Base-by-base conservation (phyloP, 1,140 invertebrate genomes). In the Aradophagus sp. region DNA sequence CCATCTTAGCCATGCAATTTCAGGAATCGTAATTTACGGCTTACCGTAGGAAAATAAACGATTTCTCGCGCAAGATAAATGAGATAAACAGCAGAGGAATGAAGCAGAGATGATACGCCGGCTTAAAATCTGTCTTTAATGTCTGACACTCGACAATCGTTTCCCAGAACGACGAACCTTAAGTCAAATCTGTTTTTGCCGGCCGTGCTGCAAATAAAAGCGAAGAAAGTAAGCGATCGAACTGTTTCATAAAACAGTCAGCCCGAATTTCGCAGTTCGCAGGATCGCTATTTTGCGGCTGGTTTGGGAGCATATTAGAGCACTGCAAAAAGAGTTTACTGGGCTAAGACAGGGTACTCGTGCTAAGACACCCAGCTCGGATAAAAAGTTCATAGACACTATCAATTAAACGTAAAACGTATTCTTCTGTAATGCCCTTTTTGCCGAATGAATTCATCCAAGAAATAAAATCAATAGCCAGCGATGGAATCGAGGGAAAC, bases 11-110 rank as follows among this genome's bases (percentile, higher is more conserved):
- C 16, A 16, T 15, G 14, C 52, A 53, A 58, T 53, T 59, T 65
- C 26, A 34, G 15, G 48, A 65, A 59, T 65, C 38, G 59, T 53
- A 45, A 71, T 50, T 71, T 47, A 59, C 42, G 59, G 59, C 52
- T 63, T 58, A 63, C 67, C 59, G 53, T 59, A 58, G 17, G 59
- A 65, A 70, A 71, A 71, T 65, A 65, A 52, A 71, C 59, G 59
- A 70, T 45, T 52, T 45, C 5, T 27, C 13, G 38, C 38, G 19
- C 14, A 59, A 63, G 67, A 65, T 71, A 59, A 63, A 71, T 63
- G 67, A 65, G 67, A 59, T 71, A 58, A 71, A 71, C 53, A 63
- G 29, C 38, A 16, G 39, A 56, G 29, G 38, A 39, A 17, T 5
- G 48, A 47, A 41, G 39, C 50, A 65, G 67, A 47, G 47, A 63